Percentiles rank a stretch among this genome's conserved stretches.
Conservation (phyloP, 2,113 vertebrate genomes). For the Gallinago jamesoni region DNA sequence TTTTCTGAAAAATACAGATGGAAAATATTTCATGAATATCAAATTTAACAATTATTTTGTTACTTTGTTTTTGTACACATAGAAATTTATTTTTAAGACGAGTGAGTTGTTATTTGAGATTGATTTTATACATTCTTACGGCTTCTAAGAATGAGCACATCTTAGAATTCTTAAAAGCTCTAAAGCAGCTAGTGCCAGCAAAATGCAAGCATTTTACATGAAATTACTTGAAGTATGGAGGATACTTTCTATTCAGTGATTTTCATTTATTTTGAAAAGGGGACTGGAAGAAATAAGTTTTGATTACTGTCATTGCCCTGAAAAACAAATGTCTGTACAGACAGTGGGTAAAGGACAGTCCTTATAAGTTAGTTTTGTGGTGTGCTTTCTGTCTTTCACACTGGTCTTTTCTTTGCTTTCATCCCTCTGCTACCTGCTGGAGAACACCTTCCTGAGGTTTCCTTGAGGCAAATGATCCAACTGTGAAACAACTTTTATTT, state of each 20-base stretch:
- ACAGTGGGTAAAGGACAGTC: not conserved
- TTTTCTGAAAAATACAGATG: not conserved
- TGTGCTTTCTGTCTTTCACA: not conserved
- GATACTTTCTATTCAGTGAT: not conserved
- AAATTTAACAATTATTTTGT: not conserved
- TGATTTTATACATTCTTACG: not conserved
- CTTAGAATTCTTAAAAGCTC: not conserved
- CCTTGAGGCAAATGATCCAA: not conserved
- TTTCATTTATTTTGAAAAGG: not conserved
- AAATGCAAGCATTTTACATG: not conserved
- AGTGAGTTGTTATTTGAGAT: not conserved
- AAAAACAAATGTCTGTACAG: not conserved
- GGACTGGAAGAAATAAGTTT: not conserved
- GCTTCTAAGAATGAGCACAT: not conserved
- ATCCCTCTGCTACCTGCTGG: not conserved
- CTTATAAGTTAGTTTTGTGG: not conserved
- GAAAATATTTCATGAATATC: not conserved
- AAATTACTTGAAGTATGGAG: not conserved
- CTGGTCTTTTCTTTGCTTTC: not conserved
- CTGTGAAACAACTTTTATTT: not conserved
- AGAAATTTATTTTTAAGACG: not conserved
- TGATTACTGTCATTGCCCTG: not conserved
- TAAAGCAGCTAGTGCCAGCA: not conserved
- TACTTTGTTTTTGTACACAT: not conserved
- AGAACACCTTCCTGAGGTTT: not conserved